Evolutionary conservation across 2,113 vertebrate species (phyloP), one percentile per base, ranked within the genome.

Genomic region (Miniopterus natalensis): DNA sequence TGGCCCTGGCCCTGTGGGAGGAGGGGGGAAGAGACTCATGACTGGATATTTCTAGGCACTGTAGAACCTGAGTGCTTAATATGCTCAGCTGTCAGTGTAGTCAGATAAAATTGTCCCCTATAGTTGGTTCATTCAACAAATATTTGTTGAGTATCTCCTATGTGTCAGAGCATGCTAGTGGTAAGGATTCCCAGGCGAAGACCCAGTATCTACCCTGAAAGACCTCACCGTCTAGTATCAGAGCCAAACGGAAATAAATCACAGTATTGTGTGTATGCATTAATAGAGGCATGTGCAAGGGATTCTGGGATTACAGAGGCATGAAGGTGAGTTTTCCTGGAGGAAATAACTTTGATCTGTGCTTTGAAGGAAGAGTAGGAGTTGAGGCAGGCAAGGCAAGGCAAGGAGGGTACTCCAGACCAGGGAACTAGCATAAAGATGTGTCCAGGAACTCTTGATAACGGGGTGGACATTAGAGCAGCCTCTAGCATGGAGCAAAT

Each of bases 301-400:
- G n/a, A 68, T 7, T 74, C 21, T 90, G 55, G 25, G 70, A 92
- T 85, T 81, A 75, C 11, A 80, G 80, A 75, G 55, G 51, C 45
- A 42, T 53, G 45, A 93, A 79, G 31, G 40, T 63, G 21, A 55
- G 36, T 27, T 81, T 75, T 80, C 53, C 42, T 95, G 27, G 53
- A 84, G 47, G 18, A 53, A n/a, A 29, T 75, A 88, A 65, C 31
- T 86, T 36, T 31, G 25, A 73, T 88, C 20, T 80, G 55, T 95
- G 61, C 53, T 93, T 96, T 95, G 86, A 97, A 96, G 78, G 78
- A 79, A 95, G 40, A 73, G 12, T 83, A 88, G 77, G 53, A 90
- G 57, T 94, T 90, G 81, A 92, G 68, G 8, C 42, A 88, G 45
- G 8, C 9, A 79, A 55, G 47, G 36, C 63, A 86, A 45, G 29